These are phyloP conservation scores for Bubo blakistoni DNA, from an alignment of 2,113 vertebrate species.

Conservation along the genomic window DNA sequence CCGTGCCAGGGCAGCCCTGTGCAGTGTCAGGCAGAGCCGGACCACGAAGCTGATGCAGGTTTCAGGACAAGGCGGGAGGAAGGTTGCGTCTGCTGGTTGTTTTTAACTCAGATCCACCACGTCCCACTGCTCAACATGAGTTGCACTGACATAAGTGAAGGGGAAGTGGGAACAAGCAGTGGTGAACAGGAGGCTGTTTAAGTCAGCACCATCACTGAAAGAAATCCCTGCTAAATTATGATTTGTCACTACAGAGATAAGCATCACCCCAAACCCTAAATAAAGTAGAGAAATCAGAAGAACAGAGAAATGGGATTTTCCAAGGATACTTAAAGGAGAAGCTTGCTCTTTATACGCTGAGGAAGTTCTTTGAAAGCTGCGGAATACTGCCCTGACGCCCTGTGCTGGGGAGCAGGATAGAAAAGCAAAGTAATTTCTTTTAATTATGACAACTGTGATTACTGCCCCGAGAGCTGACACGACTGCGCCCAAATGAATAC, in stretches of 20 bases:
- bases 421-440: not conserved
- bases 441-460: not conserved
- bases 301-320: not conserved
- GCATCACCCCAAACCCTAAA: not conserved
- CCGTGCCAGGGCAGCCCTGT: not conserved
- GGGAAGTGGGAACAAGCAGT: not conserved
- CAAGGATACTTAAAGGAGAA: not conserved
- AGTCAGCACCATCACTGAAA: not conserved
- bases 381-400: not conserved
- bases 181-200: not conserved
- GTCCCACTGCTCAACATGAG: not conserved
- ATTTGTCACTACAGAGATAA: not conserved
- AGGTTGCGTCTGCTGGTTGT: not conserved
- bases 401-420: not conserved
- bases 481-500: accelerated
- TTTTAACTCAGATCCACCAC: not conserved
- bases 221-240: not conserved
- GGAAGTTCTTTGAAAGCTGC: not conserved
- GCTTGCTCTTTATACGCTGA: not conserved
- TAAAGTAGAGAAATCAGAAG: not conserved
- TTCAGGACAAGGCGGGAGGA: not conserved
- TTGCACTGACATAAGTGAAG: not conserved
- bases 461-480: not conserved
- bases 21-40: not conserved
- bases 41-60: not conserved